Conservation (phyloP, 2,797 vertebrate species). For the Crenuchus spilurus region DNA sequence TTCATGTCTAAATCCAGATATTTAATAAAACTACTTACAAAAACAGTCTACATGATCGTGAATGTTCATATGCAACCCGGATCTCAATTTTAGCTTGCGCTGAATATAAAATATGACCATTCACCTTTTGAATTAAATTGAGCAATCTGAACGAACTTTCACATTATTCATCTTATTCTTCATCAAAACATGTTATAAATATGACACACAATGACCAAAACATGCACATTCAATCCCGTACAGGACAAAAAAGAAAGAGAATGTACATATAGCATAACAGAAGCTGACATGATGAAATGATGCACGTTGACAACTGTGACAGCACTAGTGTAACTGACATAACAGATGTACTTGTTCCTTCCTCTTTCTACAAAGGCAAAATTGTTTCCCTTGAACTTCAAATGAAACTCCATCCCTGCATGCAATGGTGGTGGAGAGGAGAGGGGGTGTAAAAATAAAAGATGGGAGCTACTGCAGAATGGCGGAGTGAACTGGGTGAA, state of each 20-base stretch:
- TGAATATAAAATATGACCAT: no score
- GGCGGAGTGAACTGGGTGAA: slow-evolving; percentile 67
- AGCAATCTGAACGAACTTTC: no score
- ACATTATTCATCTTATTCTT: no score
- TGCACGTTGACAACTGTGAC: background rate
- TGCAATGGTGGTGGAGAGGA: background rate
- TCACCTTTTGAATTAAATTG: no score
- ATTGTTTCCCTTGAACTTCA: slow-evolving; percentile 1
- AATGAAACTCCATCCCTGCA: slow-evolving; percentile 2
- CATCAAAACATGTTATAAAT: no score
- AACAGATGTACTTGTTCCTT: background rate
- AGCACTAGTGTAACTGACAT: background rate
- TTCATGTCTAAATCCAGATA: no score
- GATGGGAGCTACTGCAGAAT: slow-evolving; percentile 59
- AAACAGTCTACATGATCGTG: no score
- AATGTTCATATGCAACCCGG: no score
- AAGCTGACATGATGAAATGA: background rate
- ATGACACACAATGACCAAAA: no score
- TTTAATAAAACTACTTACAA: no score
- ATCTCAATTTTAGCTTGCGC: no score
- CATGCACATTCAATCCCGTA: no score
- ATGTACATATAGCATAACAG: background rate
- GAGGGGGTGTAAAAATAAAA: slow-evolving; percentile 42
- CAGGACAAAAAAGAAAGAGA: background rate
- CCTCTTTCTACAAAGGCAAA: background rate